Evolutionary conservation across 2,113 vertebrate genomes (phyloP).

Genomic region (Salvelinus sp.): DNA sequence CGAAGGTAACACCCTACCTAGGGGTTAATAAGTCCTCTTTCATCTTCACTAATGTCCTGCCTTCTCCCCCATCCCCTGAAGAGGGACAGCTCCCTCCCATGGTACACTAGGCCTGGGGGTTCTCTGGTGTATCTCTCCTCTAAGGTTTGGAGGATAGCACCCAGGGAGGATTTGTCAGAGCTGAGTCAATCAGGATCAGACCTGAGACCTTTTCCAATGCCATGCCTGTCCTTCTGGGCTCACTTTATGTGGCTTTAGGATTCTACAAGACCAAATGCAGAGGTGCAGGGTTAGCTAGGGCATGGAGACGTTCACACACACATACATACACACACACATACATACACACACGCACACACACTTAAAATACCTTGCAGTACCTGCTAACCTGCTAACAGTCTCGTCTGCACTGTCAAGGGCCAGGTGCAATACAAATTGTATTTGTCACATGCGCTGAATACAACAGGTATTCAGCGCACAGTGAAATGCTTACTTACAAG

Average conservation of each 20-base stretch:
- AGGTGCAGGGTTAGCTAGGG: no score
- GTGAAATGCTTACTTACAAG: no score
- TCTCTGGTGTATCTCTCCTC: neutral
- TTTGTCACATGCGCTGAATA: no score
- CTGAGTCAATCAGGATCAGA: neutral
- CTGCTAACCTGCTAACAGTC: no score
- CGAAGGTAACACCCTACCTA: slow-evolving; percentile 80
- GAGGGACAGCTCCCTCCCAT: slow-evolving; percentile 72
- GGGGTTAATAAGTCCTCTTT: neutral
- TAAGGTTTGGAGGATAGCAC: neutral
- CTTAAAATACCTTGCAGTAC: no score
- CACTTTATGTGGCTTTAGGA: neutral
- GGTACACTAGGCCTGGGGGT: neutral
- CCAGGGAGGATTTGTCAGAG: neutral
- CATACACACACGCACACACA: no score
- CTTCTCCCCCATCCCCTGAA: neutral
- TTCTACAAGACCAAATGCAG: no score
- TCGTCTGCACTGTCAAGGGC: no score
- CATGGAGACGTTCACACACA: no score
- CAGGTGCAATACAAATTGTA: no score
- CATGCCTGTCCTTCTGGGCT: neutral
- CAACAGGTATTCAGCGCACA: no score
- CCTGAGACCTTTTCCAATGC: neutral
- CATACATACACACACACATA: no score
- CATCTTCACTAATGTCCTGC: neutral